These are phyloP conservation scores for Charanyca ferruginea DNA, from an alignment of 2,888 invertebrate genomes.

Conservation along the genomic window DNA sequence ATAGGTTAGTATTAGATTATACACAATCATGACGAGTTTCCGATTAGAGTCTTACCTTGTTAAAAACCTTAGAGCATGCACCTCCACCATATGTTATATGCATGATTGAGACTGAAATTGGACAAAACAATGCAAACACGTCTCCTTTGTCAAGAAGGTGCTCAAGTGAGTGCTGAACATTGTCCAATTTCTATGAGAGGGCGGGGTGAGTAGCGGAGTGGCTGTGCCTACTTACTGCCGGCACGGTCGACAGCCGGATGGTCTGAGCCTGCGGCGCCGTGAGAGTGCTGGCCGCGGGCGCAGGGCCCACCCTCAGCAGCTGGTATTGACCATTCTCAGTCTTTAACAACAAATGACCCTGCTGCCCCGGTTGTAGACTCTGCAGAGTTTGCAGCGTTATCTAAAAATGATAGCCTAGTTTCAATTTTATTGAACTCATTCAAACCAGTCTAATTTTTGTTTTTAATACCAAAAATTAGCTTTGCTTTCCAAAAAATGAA, in stretches of 20 bases:
- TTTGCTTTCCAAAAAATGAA: conserved; percentile 51
- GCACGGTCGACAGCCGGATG: conserved; percentile 96
- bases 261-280: conserved; percentile 93
- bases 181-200: conserved; percentile 60
- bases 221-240: conserved; percentile 95
- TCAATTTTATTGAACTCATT: conserved; percentile 77
- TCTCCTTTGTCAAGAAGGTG: conserved; percentile 39
- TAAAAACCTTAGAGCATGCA: conserved; percentile 82
- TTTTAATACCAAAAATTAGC: conserved; percentile 45
- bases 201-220: conserved; percentile 64
- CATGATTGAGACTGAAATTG: conserved; percentile 78
- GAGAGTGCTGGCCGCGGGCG: conserved; percentile 92
- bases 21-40: conserved; percentile 69
- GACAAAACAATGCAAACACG: conserved; percentile 68
- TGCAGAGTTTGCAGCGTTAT: conserved; percentile 97
- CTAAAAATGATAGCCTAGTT: conserved; percentile 91
- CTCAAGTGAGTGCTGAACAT: conserved; percentile 46
- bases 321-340: conserved; percentile 99
- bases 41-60: conserved; percentile 80
- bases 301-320: conserved; percentile 96
- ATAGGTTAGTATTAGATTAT: conserved; percentile 66
- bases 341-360: conserved; percentile 97
- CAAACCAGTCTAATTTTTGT: conserved; percentile 58
- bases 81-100: conserved; percentile 84
- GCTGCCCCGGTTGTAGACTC: conserved; percentile 96